Evolutionary conservation across 2,888 invertebrate species (phyloP).

Genomic region (Tromatobia lineatoria): DNA sequence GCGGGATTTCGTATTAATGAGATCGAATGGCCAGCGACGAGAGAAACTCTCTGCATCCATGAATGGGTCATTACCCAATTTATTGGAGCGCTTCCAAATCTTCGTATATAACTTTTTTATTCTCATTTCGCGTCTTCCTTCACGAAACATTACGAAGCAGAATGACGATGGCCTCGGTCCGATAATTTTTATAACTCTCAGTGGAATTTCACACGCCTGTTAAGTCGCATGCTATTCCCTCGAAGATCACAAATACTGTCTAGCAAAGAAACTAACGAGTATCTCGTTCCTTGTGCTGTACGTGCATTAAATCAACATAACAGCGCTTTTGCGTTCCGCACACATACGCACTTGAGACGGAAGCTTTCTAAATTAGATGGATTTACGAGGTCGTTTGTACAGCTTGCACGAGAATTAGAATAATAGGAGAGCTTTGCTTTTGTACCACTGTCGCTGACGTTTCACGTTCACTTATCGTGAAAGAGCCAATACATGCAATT

Average conservation of each 20-base stretch:
- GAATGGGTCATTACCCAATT: slow-evolving; percentile 57
- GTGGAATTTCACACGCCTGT: neutral
- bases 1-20: slow-evolving; percentile 51
- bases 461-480: slow-evolving; percentile 1
- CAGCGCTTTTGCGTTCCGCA: neutral
- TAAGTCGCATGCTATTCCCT: neutral
- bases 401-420: slow-evolving; percentile 43
- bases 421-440: slow-evolving; percentile 33
- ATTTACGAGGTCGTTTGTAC: slow-evolving; percentile 45
- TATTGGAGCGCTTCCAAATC: slow-evolving; percentile 62
- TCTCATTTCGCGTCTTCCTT: slow-evolving; percentile 27
- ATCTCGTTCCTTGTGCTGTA: neutral
- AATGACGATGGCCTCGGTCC: neutral
- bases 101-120: slow-evolving; percentile 3
- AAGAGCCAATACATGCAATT: neutral
- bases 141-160: slow-evolving; percentile 7
- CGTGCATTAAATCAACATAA: slow-evolving; percentile 22
- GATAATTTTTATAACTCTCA: slow-evolving; percentile 30
- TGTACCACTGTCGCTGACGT: neutral
- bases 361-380: slow-evolving; percentile 34
- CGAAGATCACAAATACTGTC: neutral
- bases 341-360: neutral
- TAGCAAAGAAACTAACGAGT: neutral
- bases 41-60: slow-evolving; percentile 33
- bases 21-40: slow-evolving; percentile 22